Conservation (phyloP, 2,888 invertebrate species). For the Synergus itoensis region DNA sequence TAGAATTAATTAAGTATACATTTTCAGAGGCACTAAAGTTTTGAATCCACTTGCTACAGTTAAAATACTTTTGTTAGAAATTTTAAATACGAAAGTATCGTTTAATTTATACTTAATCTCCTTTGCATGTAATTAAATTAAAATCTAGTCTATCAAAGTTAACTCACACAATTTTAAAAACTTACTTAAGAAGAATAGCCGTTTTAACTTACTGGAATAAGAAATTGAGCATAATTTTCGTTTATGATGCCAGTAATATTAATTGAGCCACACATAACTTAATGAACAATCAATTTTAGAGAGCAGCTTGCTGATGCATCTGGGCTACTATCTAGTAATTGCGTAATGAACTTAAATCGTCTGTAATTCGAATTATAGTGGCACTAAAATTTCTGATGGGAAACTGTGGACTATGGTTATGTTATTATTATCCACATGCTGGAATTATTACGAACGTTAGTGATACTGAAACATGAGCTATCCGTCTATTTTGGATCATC, state of each 20-base stretch:
- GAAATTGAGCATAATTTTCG: too few species aligned
- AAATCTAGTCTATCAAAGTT: not conserved
- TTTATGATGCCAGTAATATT: not conserved
- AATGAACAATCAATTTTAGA: slow-evolving; percentile 25
- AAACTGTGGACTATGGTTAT: slow-evolving; percentile 1
- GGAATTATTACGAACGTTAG: not conserved
- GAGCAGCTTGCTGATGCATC: not conserved
- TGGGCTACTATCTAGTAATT: slow-evolving; percentile 10
- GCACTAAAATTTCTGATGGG: not conserved
- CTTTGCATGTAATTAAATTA: not conserved
- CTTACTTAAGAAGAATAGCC: too few species aligned
- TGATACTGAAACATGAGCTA: not conserved
- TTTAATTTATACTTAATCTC: not conserved
- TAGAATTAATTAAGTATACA: not conserved
- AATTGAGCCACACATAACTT: too few species aligned
- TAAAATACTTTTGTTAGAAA: not conserved
- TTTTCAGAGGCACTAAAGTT: not conserved
- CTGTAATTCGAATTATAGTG: slow-evolving; percentile 26
- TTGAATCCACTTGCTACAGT: not conserved
- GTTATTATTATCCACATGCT: not conserved
- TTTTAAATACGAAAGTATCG: not conserved
- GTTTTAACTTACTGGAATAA: too few species aligned
- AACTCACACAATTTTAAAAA: too few species aligned
- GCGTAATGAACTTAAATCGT: not conserved
- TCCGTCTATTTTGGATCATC: too few species aligned